Base-by-base conservation (phyloP, 2,113 vertebrate species). In the Myanophis thanlyinensis region DNA sequence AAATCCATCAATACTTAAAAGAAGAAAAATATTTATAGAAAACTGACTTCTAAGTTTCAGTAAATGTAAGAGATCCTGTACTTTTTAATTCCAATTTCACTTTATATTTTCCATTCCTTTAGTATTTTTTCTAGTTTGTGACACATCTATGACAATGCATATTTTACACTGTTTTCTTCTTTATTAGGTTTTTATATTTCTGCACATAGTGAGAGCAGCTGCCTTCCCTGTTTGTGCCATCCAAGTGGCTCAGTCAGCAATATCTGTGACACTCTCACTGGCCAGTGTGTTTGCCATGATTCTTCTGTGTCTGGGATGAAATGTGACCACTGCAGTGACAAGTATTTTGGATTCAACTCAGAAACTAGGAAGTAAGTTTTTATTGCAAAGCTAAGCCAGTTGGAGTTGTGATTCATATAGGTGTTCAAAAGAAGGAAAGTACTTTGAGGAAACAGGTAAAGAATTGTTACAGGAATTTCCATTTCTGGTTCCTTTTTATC, bases 311-410 rank as follows among this genome's bases (percentile, higher is more conserved):
- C 97, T 4, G 99, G 98, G 22, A 97, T 89, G 27, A 97, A 95
- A 2, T 99, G 98, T 97, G 98, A 99, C 95, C 98, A 5, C 27
- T 99, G 98, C 95, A 95, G 56, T 89, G 97, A 98, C 48, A 96
- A 96, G 93, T 98, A 98, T 97, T 99, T 98, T 95, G 98, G 98
- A 93, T 99, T 99, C 95, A 97, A 99, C 93, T 97, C 98, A 92
- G 96, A 97, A 92, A 96, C 97, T 53, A 98, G 98, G 95, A 99
- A 98, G 99, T 98, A 97, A 97, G 96, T 95, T 87, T 18, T 95
- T 88, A 4, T 51, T 93, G 46, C 23, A 89, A 27, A 49, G 20
- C 59, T 48, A 53, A 73, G 7, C 23, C 59, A 8, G 35, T 52
- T 51, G 73, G 73, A 40, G 18, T 40, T 40, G 20, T 80, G n/a